Conservation (phyloP, 2,113 vertebrate genomes). For the Perccottus glenii region DNA sequence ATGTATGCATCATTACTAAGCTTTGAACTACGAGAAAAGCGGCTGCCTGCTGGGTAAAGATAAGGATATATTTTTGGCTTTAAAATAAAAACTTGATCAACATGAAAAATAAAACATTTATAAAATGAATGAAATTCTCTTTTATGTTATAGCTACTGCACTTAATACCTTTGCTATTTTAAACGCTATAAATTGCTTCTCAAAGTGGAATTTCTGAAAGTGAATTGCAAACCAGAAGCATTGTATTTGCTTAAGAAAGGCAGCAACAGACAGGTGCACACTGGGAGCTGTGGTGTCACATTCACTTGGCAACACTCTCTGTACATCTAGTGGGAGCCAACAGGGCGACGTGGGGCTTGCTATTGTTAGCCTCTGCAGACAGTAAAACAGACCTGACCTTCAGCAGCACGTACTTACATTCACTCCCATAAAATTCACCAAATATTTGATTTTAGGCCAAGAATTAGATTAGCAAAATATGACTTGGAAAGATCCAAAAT, state of each 20-base stretch:
- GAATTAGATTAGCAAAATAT: background rate
- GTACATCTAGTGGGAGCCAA: conserved; percentile 14
- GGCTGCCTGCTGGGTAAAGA: conserved; percentile 36
- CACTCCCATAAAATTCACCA: background rate
- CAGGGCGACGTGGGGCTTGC: conserved; percentile 5
- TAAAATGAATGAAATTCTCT: background rate
- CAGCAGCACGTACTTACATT: background rate
- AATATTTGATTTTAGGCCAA: background rate
- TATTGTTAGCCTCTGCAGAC: conserved; percentile 33
- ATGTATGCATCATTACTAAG: conserved; percentile 52
- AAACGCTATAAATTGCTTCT: background rate
- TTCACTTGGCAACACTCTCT: conserved; percentile 24
- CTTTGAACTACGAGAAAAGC: conserved; percentile 43
- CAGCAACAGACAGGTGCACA: background rate
- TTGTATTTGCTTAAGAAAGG: background rate
- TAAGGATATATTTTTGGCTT: conserved; percentile 21
- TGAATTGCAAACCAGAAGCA: background rate
- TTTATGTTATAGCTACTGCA: background rate
- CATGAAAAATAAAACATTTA: conserved; percentile 30
- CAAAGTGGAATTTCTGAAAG: too few relatives aligned
- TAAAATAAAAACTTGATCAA: conserved; percentile 32
- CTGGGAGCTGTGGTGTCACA: conserved; percentile 20
- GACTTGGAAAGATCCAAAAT: background rate
- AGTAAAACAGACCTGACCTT: conserved; percentile 2
- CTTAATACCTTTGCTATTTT: background rate